Percentiles rank a stretch among this genome's conserved stretches.
phyloP scores from a whole-genome alignment of 2,797 vertebrate species.

The Lophotriccus pileatus region DNA sequence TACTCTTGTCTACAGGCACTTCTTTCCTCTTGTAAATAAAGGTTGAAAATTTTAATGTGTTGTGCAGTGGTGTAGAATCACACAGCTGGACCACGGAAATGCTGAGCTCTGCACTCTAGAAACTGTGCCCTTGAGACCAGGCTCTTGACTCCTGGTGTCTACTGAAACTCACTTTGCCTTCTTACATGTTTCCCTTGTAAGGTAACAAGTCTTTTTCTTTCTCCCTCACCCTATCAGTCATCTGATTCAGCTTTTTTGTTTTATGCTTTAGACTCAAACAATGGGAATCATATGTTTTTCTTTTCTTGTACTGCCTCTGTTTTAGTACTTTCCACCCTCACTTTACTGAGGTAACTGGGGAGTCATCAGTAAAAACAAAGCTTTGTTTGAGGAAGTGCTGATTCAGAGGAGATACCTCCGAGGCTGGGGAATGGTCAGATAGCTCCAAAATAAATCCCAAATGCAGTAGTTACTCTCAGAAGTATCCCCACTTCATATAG shows the following conservation, averaged over 20 bases:
- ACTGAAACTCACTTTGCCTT: not conserved
- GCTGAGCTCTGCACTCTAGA: not conserved
- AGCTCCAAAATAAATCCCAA: not conserved
- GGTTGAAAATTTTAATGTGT: not conserved
- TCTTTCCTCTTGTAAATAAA: not conserved
- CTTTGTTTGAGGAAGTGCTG: not conserved
- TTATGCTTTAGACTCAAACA: not conserved
- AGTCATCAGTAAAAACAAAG: not conserved
- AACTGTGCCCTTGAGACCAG: not conserved
- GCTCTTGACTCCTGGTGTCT: not conserved
- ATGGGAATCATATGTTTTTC: not conserved
- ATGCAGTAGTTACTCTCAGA: not conserved
- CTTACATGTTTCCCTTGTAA: constrained; percentile 9
- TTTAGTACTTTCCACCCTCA: not conserved
- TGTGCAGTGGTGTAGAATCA: not conserved
- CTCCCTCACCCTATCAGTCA: not conserved
- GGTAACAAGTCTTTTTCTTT: not conserved
- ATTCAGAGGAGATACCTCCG: not conserved
- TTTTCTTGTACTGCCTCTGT: not conserved
- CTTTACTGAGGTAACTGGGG: not conserved
- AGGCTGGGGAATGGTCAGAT: not conserved
- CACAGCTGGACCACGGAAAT: not conserved
- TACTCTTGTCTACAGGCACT: not conserved
- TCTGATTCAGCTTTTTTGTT: constrained; percentile 11
- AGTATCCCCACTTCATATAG: not conserved